Evolutionary conservation across 2,888 invertebrate genomes (phyloP).

Genomic region (Limnephilus lunatus): DNA sequence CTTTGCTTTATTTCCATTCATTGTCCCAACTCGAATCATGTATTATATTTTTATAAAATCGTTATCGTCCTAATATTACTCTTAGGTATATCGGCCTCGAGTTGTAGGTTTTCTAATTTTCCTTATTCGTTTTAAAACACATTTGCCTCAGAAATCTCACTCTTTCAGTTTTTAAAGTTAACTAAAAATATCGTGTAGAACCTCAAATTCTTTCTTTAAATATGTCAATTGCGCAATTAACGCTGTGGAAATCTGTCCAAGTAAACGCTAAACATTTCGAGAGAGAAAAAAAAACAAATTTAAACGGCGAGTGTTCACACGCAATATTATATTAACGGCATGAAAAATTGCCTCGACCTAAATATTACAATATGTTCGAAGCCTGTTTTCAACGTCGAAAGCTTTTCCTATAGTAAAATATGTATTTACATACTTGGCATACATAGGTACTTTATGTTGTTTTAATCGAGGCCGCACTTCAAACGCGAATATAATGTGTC

Average conservation of each 20-base stretch:
- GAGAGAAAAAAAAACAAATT: constrained; percentile 28
- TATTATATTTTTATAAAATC: no score
- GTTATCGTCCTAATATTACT: no score
- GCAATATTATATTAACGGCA: constrained; percentile 19
- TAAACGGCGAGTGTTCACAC: constrained; percentile 11
- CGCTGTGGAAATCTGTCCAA: neutral
- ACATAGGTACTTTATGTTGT: neutral
- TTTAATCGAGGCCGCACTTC: constrained; percentile 25
- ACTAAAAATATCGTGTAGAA: neutral
- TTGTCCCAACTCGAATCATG: no score
- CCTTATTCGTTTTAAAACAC: neutral
- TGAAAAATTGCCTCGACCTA: constrained; percentile 8
- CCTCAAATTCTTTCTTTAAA: neutral
- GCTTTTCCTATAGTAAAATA: neutral
- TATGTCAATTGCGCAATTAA: neutral
- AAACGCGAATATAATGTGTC: neutral
- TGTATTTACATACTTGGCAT: neutral
- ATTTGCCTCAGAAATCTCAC: neutral
- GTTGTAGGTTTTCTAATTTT: no score
- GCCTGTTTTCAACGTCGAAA: constrained; percentile 10
- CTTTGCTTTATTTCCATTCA: neutral
- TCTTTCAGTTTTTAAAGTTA: neutral
- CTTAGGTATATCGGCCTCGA: no score
- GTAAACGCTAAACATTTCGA: neutral
- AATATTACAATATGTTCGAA: neutral